Evolutionary conservation across 1,140 invertebrate genomes (phyloP).

Genomic region (Zaprionus ghesquierei): DNA sequence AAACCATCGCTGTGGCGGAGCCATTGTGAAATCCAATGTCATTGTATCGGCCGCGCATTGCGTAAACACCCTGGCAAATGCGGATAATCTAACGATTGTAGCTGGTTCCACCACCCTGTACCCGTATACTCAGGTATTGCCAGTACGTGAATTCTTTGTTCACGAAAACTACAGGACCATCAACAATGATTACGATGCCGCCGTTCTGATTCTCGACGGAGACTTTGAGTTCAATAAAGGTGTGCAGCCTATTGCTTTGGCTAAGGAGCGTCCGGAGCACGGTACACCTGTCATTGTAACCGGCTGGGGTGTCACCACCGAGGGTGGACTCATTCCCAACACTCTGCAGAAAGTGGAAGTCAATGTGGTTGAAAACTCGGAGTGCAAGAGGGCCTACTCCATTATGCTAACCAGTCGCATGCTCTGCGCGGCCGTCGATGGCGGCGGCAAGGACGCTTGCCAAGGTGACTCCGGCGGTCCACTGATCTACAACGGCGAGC

Average conservation of each 20-base stretch:
- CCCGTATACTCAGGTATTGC: constrained; percentile 38
- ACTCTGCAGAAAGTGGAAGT: constrained; percentile 59
- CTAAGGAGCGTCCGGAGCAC: constrained; percentile 45
- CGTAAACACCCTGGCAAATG: constrained; percentile 33
- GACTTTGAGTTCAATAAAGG: constrained; percentile 53
- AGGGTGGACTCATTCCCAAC: constrained; percentile 47
- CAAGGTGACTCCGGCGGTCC: constrained; percentile 83
- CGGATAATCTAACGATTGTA: constrained; percentile 51
- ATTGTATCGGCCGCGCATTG: constrained; percentile 86
- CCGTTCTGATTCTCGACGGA: constrained; percentile 57
- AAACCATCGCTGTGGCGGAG: constrained; percentile 84
- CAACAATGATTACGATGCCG: constrained; percentile 69
- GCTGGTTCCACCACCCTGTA: constrained; percentile 59
- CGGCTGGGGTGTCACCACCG: constrained; percentile 65
- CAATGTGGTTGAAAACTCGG: constrained; percentile 48
- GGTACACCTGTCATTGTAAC: constrained; percentile 58
- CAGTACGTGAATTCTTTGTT: constrained; percentile 48
- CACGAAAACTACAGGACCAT: constrained; percentile 55
- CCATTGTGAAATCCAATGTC: constrained; percentile 77
- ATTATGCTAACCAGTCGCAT: constrained; percentile 83
- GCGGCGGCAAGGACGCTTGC: constrained; percentile 84
- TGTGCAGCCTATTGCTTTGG: constrained; percentile 62
- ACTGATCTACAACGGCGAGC: constrained; percentile 72
- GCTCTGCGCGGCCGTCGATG: constrained; percentile 84
- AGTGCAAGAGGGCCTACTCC: constrained; percentile 54